Conservation (phyloP, 2,797 vertebrate genomes). For the Avahi laniger region DNA sequence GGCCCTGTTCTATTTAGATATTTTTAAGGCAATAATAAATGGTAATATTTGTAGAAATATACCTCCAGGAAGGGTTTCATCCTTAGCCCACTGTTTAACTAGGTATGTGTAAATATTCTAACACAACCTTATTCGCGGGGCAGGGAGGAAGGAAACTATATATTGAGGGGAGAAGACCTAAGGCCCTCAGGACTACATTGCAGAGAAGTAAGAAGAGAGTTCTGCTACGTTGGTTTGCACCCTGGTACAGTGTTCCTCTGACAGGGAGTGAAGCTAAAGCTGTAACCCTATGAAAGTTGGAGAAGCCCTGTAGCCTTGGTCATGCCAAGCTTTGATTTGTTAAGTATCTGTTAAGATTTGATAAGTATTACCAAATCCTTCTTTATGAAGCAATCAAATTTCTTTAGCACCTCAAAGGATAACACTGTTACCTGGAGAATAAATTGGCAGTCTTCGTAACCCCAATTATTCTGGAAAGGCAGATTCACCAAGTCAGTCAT, state of each 20-base stretch:
- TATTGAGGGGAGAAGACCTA: not conserved
- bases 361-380: not conserved
- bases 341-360: not conserved
- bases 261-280: not conserved
- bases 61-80: not conserved
- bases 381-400: not conserved
- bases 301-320: not conserved
- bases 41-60: not conserved
- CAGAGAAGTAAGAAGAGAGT: not conserved
- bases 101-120: not conserved
- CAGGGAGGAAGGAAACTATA: not conserved
- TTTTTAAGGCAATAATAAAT: not conserved
- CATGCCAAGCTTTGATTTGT: not conserved
- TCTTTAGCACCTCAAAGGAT: not conserved
- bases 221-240: not conserved
- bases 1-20: not conserved
- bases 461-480: not conserved
- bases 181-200: not conserved
- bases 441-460: not conserved
- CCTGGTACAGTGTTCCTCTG: not conserved
- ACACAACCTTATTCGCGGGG: not conserved
- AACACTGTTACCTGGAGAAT: not conserved
- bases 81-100: not conserved
- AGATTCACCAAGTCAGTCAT: not conserved
- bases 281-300: not conserved